Conservation (phyloP, 1,140 invertebrate genomes). For the Ceratina japonica region DNA sequence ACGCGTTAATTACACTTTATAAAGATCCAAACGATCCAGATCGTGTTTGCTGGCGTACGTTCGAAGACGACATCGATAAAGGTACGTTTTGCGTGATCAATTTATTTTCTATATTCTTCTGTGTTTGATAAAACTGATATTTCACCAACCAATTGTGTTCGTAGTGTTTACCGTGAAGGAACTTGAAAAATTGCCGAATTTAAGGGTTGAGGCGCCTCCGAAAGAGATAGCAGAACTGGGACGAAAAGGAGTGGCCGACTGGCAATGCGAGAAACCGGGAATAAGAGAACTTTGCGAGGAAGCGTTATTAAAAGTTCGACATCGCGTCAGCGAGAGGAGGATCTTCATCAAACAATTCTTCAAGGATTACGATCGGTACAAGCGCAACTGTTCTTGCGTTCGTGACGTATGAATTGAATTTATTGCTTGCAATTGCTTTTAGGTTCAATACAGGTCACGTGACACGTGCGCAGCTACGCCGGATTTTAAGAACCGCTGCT, state of each 20-base stretch:
- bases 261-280: slow-evolving; percentile 73
- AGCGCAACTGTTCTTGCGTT: background rate
- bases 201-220: slow-evolving; percentile 76
- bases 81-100: slow-evolving; percentile 69
- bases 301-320: slow-evolving; percentile 78
- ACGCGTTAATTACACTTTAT: slow-evolving; percentile 82
- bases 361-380: slow-evolving; percentile 84
- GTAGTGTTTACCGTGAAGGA: slow-evolving; percentile 85
- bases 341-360: slow-evolving; percentile 84
- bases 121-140: background rate
- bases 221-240: slow-evolving; percentile 76
- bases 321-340: slow-evolving; percentile 77
- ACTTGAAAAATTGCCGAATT: slow-evolving; percentile 82
- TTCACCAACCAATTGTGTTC: background rate
- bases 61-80: slow-evolving; percentile 85
- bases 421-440: background rate
- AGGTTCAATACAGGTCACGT: slow-evolving; percentile 86
- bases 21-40: slow-evolving; percentile 83
- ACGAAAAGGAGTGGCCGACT: slow-evolving; percentile 76
- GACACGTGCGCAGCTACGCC: slow-evolving; percentile 83
- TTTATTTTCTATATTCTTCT: background rate
- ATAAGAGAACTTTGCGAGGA: slow-evolving; percentile 80
- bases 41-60: slow-evolving; percentile 84
- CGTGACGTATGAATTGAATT: background rate
- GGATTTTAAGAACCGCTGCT: slow-evolving; percentile 82